Evolutionary conservation across 2,113 vertebrate genomes (phyloP).

Genomic region (Crocuta crocuta): DNA sequence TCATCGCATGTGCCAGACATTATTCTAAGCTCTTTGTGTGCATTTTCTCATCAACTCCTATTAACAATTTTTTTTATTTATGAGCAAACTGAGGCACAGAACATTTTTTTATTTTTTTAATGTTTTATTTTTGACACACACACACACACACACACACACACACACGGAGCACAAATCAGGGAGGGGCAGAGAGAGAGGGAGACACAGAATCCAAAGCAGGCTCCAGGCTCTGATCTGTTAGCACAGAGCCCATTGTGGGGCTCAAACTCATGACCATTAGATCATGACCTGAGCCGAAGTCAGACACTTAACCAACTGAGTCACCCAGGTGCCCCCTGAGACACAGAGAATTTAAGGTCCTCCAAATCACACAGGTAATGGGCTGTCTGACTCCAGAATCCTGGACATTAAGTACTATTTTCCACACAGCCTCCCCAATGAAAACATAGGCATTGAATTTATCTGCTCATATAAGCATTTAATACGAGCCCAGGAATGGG

Average conservation of each 20-base stretch:
- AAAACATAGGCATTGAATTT: background rate
- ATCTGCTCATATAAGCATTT: background rate
- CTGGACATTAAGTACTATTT: background rate
- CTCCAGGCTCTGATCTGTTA: no score
- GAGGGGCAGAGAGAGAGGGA: no score
- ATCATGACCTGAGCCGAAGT: no score
- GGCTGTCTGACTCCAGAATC: background rate
- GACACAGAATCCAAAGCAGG: no score
- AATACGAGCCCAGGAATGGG: background rate
- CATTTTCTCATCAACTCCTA: background rate
- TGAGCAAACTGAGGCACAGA: background rate
- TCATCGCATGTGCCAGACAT: background rate
- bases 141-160: no score
- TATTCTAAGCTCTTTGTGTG: background rate
- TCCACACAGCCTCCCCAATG: background rate
- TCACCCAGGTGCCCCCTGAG: background rate
- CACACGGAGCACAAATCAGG: no score
- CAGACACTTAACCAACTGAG: no score
- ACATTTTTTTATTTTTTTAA: background rate
- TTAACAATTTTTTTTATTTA: background rate
- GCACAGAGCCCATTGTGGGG: no score
- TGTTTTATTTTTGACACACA: no score
- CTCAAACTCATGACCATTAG: no score
- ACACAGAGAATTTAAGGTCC: background rate
- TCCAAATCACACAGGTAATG: background rate